Evolutionary conservation across 1,140 invertebrate genomes (phyloP), one percentile per base, ranked within the genome.

Genomic region (Dinoponera quadriceps): DNA sequence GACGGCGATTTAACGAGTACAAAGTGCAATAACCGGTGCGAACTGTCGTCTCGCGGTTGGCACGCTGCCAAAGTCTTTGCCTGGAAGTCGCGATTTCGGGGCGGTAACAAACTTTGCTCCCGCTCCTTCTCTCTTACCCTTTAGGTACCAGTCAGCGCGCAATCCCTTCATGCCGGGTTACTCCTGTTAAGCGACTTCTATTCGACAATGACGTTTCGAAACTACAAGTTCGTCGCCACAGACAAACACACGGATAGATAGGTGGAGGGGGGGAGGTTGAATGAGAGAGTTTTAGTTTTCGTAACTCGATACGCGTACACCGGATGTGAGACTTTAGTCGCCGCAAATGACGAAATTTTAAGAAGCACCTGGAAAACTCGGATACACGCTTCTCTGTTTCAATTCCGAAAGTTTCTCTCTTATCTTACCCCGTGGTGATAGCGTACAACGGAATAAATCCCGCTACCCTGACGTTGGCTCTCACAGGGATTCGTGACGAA

Each of bases 1-100:
- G 74, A 63, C 72, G 22, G 49, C n/a, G 25, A 71, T 85, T 84
- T 74, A 81, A 86, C 62, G 73, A 55, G 38, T 51, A 44, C 74
- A 73, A 59, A 77, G 74, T 81, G 66, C 73, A 73, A 29, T 77
- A 77, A 80, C 51, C 82, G 60, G 22, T 18, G 54, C 65, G 18
- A 69, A 74, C 22, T 49, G 33, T 48, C 71, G 38, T 44, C 38
- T 44, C 38, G 48, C 68, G 27, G 74, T 49, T 86, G 49, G 75
- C 83, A 62, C 20, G 62, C 9, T 74, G 83, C 69, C 81, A 27
- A 55, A 75, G 20, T 33, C 29, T 73, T n/a, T 9, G 48, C 20
- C 49, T 49, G 20, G n/a, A 29, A 29, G 11, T 85, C 29, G 38
- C 60, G 51, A 71, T 83, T 77, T 73, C 16, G 44, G 29, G 44